These are phyloP conservation scores for Anguilla rostrata DNA, from an alignment of 2,113 vertebrate species.

Conservation along the genomic window DNA sequence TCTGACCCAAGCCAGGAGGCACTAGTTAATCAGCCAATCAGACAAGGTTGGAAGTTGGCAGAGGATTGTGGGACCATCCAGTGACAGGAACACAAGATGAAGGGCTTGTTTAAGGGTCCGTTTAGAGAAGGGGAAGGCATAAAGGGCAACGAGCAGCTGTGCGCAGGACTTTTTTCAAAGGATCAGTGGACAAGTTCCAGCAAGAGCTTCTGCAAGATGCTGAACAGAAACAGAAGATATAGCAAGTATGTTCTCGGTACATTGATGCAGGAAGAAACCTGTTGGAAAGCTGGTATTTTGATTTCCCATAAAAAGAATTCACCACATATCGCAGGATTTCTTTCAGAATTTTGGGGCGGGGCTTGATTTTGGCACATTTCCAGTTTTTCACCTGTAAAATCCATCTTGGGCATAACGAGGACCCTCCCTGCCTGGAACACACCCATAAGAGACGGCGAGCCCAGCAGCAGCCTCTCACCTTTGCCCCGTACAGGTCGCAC, in stretches of 20 bases:
- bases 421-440: not conserved
- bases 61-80: not conserved
- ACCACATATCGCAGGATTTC: not conserved
- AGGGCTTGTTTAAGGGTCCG: not conserved
- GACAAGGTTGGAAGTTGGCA: not conserved
- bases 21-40: not conserved
- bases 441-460: not conserved
- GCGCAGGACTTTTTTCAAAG: not conserved
- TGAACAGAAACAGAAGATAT: not conserved
- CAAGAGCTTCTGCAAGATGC: not conserved
- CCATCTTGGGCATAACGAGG: not conserved
- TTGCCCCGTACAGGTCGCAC: slow-evolving; percentile 93
- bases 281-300: not conserved
- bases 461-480: slow-evolving; percentile 68
- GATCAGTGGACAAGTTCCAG: not conserved
- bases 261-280: no score
- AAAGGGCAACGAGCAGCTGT: not conserved
- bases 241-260: no score
- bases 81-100: not conserved
- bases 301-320: not conserved
- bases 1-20: not conserved
- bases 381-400: not conserved
- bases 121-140: not conserved
- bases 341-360: no score
- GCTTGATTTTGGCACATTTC: no score